Conservation (phyloP, 1,140 invertebrate genomes). For the Rhagoletis pomonella region DNA sequence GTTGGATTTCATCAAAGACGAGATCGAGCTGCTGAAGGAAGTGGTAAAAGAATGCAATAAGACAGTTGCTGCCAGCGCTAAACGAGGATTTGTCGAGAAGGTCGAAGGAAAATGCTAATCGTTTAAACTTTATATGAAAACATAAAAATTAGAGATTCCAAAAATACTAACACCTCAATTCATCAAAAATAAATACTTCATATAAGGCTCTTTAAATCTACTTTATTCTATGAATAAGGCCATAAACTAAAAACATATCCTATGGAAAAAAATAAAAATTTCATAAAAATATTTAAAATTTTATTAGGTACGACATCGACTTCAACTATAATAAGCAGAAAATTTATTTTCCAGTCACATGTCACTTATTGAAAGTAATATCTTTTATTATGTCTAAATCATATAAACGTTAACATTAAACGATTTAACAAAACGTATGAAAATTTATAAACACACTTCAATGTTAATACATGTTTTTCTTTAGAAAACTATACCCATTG, state of each 20-base stretch:
- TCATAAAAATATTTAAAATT: neutral
- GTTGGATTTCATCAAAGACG: slow-evolving; percentile 67
- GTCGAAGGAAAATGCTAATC: slow-evolving; percentile 26
- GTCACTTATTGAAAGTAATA: neutral
- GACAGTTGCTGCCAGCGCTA: neutral
- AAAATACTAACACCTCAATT: neutral
- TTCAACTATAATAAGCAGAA: neutral
- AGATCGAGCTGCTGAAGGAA: slow-evolving; percentile 65
- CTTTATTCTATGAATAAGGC: too few relatives aligned
- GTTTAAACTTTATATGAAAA: neutral
- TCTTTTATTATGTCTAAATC: neutral
- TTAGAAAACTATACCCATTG: neutral
- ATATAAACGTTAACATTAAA: slow-evolving; percentile 27
- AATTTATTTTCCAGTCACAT: neutral
- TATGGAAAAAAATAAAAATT: neutral
- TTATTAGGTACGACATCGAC: too few relatives aligned
- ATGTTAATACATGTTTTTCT: neutral
- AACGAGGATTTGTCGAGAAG: slow-evolving; percentile 35
- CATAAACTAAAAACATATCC: too few relatives aligned
- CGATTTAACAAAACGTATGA: slow-evolving; percentile 2
- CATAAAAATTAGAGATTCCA: neutral
- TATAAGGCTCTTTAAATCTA: too few relatives aligned
- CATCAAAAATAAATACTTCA: too few relatives aligned
- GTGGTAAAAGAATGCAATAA: slow-evolving; percentile 60
- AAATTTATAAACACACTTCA: neutral